Evolutionary conservation across 1,140 invertebrate genomes (phyloP).

Genomic region (Neocloeon triangulifer): DNA sequence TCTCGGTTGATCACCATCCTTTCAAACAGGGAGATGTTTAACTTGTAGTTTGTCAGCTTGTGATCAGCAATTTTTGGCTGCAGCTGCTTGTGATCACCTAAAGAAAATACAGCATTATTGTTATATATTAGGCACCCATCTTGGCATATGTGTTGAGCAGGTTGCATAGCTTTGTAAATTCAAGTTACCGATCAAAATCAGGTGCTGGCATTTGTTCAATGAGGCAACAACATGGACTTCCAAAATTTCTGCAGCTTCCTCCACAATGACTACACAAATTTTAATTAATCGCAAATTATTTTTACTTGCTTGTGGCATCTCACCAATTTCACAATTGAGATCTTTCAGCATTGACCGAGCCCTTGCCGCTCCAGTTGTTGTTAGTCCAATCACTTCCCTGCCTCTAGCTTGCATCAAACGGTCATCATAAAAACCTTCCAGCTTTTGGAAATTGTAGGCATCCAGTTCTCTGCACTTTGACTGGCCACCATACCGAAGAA

Average conservation of each 20-base stretch:
- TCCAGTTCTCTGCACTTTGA: slow-evolving; percentile 15
- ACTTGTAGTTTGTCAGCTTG: slow-evolving; percentile 27
- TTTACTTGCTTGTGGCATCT: too few relatives aligned
- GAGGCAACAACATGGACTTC: slow-evolving; percentile 48
- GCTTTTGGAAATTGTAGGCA: slow-evolving; percentile 8
- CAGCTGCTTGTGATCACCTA: slow-evolving; percentile 58
- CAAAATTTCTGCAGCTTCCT: slow-evolving; percentile 69
- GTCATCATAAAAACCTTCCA: slow-evolving; percentile 12
- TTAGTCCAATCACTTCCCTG: slow-evolving; percentile 40
- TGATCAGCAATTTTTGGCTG: slow-evolving; percentile 36
- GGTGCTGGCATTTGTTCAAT: slow-evolving; percentile 44
- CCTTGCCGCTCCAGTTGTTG: slow-evolving; percentile 50
- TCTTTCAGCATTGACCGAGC: slow-evolving; percentile 30
- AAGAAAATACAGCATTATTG: too few relatives aligned
- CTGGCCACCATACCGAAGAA: slow-evolving; percentile 24
- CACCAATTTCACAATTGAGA: slow-evolving; percentile 34
- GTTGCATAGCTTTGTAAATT: too few relatives aligned
- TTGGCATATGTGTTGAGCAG: too few relatives aligned
- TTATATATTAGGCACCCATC: too few relatives aligned
- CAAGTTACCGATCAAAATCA: slow-evolving; percentile 49
- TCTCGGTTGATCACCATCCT: slow-evolving; percentile 35
- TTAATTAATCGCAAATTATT: too few relatives aligned
- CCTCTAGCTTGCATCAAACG: slow-evolving; percentile 11
- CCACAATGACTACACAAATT: slow-evolving; percentile 50
- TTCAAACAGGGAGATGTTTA: slow-evolving; percentile 52